Base-by-base conservation (phyloP, 2,113 vertebrate species). In the Paracanthobrama guichenoti region DNA sequence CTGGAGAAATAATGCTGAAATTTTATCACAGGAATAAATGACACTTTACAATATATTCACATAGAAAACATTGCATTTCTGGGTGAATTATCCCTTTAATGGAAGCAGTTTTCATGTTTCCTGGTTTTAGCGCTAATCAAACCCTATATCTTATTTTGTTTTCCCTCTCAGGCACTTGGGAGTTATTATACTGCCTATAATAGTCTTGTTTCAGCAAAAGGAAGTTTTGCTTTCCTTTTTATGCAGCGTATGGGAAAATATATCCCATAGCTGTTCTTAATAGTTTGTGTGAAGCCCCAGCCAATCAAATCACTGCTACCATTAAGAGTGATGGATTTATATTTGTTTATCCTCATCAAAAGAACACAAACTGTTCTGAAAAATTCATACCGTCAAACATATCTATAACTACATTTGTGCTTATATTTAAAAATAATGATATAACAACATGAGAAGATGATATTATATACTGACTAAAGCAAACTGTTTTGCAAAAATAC, bases 161-260 rank as follows among this genome's bases (percentile, higher is more conserved):
- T 76, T 75, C 57, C 28, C 24, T 83, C 39, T 82, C 50, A 48
- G 71, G 57, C 50, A 79, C 78, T 81, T 28, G 76, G 66, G 35
- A 60, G 78, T 84, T 84, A 87, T 87, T 87, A 87, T 75, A 62
- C 57, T 67, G 59, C 78, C 69, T 84, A 72, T 48, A 84, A 87
- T 80, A 76, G 75, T 84, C 77, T 78, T 78, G 75, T 76, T 84
- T 87, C 82, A 87, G 86, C 86, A 84, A 84, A 87, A 87, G 76
- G 76, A 81, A 81, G 67, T 83, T 88, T 88, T 84, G 44, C 42
- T 84, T 81, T 82, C 24, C 64, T 83, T 84, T 84, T 64, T 79
- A 85, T 85, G 87, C 85, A 84, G 80, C 79, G 71, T 85, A 60
- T 39, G 55, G 82, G 82, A 67, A 78, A 87, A 86, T 64, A 72